Conservation (phyloP, 2,113 vertebrate species). For the Thinocorus orbignyianus region DNA sequence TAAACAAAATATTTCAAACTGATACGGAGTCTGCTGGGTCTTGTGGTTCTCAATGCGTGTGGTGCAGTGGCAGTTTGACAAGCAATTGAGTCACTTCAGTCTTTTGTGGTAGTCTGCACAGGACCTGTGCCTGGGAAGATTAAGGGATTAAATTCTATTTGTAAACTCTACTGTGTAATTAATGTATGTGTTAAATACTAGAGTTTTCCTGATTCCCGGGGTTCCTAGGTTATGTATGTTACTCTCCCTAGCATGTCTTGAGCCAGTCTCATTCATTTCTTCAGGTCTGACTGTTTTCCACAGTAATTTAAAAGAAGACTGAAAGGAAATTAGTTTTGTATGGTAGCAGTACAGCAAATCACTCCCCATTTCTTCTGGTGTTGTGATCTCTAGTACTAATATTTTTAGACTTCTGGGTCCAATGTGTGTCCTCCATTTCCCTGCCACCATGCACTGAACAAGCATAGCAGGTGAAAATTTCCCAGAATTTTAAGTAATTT, state of each 20-base stretch:
- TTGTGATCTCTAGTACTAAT: neutral
- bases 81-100: neutral
- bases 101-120: neutral
- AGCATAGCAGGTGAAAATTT: neutral
- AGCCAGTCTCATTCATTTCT: neutral
- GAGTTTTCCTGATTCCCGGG: neutral
- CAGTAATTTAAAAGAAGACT: neutral
- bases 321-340: too few relatives aligned
- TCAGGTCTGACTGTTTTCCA: neutral
- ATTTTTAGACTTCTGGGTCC: neutral
- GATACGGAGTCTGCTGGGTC: too few relatives aligned
- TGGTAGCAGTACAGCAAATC: too few relatives aligned
- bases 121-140: neutral
- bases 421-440: neutral
- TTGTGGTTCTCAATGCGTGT: neutral
- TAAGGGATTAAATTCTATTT: neutral
- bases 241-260: neutral
- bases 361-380: neutral
- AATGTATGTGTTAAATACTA: neutral
- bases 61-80: neutral
- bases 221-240: neutral
- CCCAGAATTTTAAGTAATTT: neutral
- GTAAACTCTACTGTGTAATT: neutral
- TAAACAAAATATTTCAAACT: neutral
- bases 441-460: neutral